phyloP scores from a whole-genome alignment of 2,888 invertebrate species.

The Drosophila tanythrix region DNA sequence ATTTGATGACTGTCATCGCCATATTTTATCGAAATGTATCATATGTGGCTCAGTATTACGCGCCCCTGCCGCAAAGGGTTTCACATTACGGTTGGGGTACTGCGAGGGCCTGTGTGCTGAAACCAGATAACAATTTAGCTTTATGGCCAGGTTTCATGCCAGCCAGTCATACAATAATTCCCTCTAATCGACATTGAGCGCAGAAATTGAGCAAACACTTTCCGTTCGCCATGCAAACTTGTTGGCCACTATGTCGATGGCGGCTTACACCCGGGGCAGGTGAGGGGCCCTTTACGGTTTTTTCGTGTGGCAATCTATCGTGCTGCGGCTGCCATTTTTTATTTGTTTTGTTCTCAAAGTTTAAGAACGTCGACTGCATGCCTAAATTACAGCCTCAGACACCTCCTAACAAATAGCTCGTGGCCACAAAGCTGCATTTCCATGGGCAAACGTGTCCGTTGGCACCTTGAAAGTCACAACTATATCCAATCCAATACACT shows the following conservation, averaged over 20 bases:
- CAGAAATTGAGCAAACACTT: slow-evolving; percentile 79
- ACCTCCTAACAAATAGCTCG: slow-evolving; percentile 9
- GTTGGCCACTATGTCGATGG: slow-evolving; percentile 25
- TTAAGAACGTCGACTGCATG: slow-evolving; percentile 27
- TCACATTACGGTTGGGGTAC: slow-evolving; percentile 47
- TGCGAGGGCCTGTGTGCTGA: slow-evolving; percentile 27
- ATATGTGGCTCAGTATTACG: slow-evolving; percentile 13
- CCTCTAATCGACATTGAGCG: slow-evolving; percentile 68
- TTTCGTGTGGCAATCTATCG: slow-evolving; percentile 32
- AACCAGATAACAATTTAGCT: slow-evolving; percentile 72
- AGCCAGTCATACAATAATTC: slow-evolving; percentile 74
- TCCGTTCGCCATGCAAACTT: slow-evolving; percentile 35
- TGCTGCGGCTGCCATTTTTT: slow-evolving; percentile 8
- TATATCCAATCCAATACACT: background rate
- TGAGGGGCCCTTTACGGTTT: background rate
- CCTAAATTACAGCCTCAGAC: slow-evolving; percentile 54
- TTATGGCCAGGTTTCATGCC: slow-evolving; percentile 73
- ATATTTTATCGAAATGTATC: slow-evolving; percentile 28
- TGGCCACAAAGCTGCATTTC: slow-evolving; percentile 17
- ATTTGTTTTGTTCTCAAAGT: background rate
- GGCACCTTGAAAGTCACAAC: slow-evolving; percentile 27
- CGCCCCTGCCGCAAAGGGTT: slow-evolving; percentile 18
- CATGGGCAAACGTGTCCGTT: slow-evolving; percentile 21
- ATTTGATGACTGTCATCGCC: slow-evolving; percentile 50
- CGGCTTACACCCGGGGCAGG: background rate